Evolutionary conservation across 2,113 vertebrate species (phyloP).

Genomic region (Phylloscopus trochilus): DNA sequence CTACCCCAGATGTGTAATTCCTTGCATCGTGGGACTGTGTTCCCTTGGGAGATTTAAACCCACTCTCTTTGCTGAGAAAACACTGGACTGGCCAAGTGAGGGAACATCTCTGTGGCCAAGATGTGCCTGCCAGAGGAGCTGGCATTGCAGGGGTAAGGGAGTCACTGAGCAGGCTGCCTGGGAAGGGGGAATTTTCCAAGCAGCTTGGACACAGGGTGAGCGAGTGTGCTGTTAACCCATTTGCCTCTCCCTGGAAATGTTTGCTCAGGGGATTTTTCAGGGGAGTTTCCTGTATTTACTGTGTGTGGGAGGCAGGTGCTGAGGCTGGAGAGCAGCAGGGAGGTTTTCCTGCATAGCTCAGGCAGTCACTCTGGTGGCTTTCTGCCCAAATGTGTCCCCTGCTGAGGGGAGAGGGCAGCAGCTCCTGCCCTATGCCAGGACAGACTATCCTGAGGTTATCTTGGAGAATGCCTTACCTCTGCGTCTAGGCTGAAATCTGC

Average conservation of each 20-base stretch:
- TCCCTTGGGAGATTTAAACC: neutral
- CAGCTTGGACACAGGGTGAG: accelerated
- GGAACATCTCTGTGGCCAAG: accelerated
- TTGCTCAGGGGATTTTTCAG: neutral
- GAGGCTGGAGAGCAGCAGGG: accelerated
- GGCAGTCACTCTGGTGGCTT: accelerated
- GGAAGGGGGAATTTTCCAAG: neutral
- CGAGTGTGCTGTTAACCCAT: accelerated
- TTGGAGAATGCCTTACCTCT: accelerated
- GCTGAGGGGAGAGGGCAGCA: neutral
- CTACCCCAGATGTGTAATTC: accelerated
- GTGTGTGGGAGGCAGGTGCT: neutral
- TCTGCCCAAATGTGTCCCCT: neutral
- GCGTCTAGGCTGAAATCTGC: neutral
- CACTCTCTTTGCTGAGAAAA: accelerated
- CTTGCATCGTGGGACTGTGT: accelerated
- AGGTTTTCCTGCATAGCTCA: accelerated
- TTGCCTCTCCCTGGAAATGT: neutral
- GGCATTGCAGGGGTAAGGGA: neutral
- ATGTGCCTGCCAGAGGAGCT: neutral
- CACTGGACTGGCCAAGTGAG: accelerated
- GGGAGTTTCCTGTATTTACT: neutral
- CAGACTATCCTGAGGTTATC: accelerated
- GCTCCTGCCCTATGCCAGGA: neutral
- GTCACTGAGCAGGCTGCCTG: neutral